Percentiles rank a stretch among this genome's conserved stretches.
These are phyloP conservation scores for Monopis laevigella DNA, from an alignment of 2,888 invertebrate genomes.

Conservation along the genomic window DNA sequence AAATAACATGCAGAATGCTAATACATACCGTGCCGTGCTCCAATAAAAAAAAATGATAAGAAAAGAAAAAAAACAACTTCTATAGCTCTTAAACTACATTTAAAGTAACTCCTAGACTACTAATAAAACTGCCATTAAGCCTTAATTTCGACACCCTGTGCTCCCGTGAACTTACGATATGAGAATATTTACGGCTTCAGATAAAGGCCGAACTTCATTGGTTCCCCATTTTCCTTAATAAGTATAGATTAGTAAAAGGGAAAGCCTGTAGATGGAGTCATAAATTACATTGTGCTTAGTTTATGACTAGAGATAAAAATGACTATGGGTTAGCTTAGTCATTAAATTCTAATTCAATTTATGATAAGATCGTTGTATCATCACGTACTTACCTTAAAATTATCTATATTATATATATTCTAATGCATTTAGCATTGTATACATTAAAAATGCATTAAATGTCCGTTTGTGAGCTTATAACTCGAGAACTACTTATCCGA, in stretches of 20 bases:
- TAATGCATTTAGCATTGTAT: no score
- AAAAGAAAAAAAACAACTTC: slow-evolving; percentile 40
- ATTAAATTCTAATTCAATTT: no score
- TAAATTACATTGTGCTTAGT: slow-evolving; percentile 35
- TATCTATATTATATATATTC: no score
- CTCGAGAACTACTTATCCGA: no score
- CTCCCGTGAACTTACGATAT: slow-evolving; percentile 29
- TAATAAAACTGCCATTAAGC: slow-evolving; percentile 45
- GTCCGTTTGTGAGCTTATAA: no score
- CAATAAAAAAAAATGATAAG: no score
- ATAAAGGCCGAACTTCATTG: slow-evolving; percentile 59
- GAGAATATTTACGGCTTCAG: slow-evolving; percentile 44
- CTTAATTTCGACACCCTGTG: slow-evolving; percentile 45
- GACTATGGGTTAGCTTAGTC: no score
- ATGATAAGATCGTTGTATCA: no score
- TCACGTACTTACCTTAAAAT: no score
- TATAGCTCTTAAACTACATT: slow-evolving; percentile 25
- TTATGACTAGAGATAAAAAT: slow-evolving; percentile 5
- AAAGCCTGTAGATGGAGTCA: slow-evolving; percentile 38
- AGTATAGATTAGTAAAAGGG: slow-evolving; percentile 59
- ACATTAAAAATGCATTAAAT: no score
- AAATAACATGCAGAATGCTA: no score
- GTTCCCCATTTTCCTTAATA: slow-evolving; percentile 64
- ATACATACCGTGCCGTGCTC: no score
- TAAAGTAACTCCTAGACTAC: slow-evolving; percentile 3